phyloP scores from a whole-genome alignment of 2,888 invertebrate species.

The Eledone cirrhosa region DNA sequence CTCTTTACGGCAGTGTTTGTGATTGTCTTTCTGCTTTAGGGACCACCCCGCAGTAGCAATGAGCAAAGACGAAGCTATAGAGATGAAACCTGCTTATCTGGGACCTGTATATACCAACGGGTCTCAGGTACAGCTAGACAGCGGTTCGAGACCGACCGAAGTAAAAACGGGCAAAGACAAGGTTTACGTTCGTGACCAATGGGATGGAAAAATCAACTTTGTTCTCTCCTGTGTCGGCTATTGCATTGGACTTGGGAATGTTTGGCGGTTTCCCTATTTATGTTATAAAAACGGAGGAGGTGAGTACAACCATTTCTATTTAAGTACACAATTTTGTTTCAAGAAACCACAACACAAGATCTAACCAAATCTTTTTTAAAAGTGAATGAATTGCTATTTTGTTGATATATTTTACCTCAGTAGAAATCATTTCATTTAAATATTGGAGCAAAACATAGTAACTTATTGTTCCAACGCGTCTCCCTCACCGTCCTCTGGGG shows the following conservation, averaged over 20 bases:
- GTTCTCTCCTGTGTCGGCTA: slow-evolving; percentile 18
- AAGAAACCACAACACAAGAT: too few relatives aligned
- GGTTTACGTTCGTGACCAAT: background rate
- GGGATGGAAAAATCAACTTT: slow-evolving; percentile 22
- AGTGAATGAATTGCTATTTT: too few relatives aligned
- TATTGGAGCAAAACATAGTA: too few relatives aligned
- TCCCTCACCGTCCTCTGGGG: too few relatives aligned
- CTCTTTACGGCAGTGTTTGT: too few relatives aligned
- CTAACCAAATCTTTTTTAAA: too few relatives aligned
- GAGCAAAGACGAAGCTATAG: slow-evolving; percentile 12
- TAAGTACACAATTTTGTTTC: too few relatives aligned
- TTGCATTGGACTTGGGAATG: slow-evolving; percentile 22
- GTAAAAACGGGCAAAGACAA: background rate
- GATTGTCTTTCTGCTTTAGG: too few relatives aligned
- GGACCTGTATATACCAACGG: slow-evolving; percentile 15
- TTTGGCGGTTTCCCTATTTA: slow-evolving; percentile 22
- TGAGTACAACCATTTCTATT: background rate
- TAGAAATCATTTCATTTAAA: too few relatives aligned
- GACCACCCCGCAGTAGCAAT: background rate
- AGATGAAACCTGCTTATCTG: slow-evolving; percentile 15
- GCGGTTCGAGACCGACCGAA: background rate
- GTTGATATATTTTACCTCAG: too few relatives aligned
- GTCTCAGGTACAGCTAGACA: slow-evolving; percentile 18
- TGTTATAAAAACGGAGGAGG: slow-evolving; percentile 25
- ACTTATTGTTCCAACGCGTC: too few relatives aligned